Percentiles rank a stretch among this genome's conserved stretches.
phyloP scores from a whole-genome alignment of 2,797 vertebrate species.

The Hybognathus amarus region DNA sequence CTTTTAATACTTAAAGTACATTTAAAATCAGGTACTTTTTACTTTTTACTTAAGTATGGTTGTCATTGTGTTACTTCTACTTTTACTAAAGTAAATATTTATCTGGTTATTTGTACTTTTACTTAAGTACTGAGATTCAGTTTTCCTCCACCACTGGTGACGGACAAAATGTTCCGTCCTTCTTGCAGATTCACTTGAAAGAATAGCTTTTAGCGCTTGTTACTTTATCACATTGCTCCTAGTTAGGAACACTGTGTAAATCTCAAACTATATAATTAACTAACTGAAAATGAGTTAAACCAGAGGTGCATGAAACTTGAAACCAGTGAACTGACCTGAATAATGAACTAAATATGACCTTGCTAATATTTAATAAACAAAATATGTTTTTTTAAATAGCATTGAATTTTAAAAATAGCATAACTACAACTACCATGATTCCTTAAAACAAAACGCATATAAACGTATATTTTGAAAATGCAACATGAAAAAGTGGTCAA shows the following conservation, averaged over 20 bases:
- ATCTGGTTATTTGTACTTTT: no score
- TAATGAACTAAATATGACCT: no score
- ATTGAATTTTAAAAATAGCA: neutral
- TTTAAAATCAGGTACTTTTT: no score
- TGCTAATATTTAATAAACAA: no score
- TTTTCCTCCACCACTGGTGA: no score
- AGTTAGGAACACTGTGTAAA: neutral
- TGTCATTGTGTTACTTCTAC: no score
- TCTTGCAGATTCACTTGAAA: neutral
- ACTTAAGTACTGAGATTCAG: no score
- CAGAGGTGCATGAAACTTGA: neutral
- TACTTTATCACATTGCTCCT: neutral
- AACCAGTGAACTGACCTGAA: slow-evolving; percentile 18
- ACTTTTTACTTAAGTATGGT: no score
- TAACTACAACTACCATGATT: neutral
- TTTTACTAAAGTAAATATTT: no score
- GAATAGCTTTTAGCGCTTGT: neutral
- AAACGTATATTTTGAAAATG: neutral
- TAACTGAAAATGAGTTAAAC: slow-evolving; percentile 1
- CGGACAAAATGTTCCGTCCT: neutral
- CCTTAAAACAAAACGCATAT: neutral
- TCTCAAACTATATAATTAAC: slow-evolving; percentile 7
- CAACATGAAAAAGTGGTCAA: slow-evolving; percentile 27
- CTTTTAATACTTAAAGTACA: no score
- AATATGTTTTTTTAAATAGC: neutral